These are phyloP conservation scores for Mallotus villosus DNA, from an alignment of 2,797 vertebrate species.

Conservation along the genomic window DNA sequence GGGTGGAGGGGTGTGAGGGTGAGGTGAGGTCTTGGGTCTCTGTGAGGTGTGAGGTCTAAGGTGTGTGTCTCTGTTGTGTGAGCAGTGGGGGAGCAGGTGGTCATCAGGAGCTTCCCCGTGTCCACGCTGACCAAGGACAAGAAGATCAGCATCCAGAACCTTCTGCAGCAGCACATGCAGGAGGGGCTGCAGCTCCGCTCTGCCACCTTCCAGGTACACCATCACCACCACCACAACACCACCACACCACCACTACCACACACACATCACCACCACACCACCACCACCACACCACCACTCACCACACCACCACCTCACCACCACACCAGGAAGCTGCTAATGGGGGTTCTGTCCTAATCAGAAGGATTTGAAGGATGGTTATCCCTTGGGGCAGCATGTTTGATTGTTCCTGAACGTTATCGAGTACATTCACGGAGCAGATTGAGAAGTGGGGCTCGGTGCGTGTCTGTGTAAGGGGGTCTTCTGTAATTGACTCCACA, in stretches of 20 bases:
- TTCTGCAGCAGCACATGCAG: conserved; percentile 94
- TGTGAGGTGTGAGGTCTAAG: no score
- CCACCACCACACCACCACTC: no score
- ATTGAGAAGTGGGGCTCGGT: not conserved
- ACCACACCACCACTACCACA: no score
- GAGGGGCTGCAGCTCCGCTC: conserved; percentile 95
- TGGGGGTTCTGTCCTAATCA: not conserved
- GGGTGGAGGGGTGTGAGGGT: not conserved
- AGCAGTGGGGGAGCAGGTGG: conserved; percentile 92
- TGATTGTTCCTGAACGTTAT: not conserved
- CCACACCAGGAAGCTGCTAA: no score
- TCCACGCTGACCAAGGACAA: conserved; percentile 96
- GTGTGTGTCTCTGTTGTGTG: conserved; percentile 28
- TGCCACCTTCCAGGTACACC: conserved; percentile 90
- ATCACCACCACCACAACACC: not conserved
- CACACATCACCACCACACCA: no score
- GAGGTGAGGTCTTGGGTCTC: not conserved
- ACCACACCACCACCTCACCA: no score
- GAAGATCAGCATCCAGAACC: conserved; percentile 96
- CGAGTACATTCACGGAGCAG: not conserved
- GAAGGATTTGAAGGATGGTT: not conserved
- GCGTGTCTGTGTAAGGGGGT: not conserved
- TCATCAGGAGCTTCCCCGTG: conserved; percentile 93
- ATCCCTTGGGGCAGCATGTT: not conserved
- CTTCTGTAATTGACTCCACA: not conserved